Evolutionary conservation across 2,113 vertebrate genomes (phyloP).

Genomic region (Jaculus jaculus): DNA sequence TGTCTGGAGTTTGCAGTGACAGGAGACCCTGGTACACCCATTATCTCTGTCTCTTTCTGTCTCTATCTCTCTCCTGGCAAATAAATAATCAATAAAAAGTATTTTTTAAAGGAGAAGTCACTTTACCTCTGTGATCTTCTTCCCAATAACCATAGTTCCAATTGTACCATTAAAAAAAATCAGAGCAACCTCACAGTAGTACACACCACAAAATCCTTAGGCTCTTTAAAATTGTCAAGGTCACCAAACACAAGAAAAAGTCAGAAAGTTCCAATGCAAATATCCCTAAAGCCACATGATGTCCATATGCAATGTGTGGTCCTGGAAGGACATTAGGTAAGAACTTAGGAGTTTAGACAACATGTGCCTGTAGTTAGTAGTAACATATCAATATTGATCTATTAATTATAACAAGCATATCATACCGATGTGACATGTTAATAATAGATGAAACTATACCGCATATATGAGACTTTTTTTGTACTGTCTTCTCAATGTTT

Average conservation of each 20-base stretch:
- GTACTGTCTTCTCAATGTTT: background rate
- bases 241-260: background rate
- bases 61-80: no score
- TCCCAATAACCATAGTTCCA: background rate
- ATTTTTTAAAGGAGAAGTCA: no score
- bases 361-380: background rate
- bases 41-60: no score
- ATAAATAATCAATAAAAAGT: no score
- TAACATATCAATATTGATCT: background rate
- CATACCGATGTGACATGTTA: background rate
- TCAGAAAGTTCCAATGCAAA: background rate
- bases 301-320: background rate
- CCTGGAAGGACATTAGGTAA: background rate
- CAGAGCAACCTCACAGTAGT: background rate
- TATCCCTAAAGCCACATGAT: background rate
- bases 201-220: background rate
- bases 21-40: no score
- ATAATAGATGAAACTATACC: background rate
- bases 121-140: background rate
- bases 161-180: background rate
- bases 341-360: background rate
- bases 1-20: no score
- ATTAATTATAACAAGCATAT: background rate
- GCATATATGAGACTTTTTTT: background rate
- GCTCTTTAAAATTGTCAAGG: background rate